Evolutionary conservation across 2,797 vertebrate species (phyloP).

Genomic region (Anguilla anguilla): DNA sequence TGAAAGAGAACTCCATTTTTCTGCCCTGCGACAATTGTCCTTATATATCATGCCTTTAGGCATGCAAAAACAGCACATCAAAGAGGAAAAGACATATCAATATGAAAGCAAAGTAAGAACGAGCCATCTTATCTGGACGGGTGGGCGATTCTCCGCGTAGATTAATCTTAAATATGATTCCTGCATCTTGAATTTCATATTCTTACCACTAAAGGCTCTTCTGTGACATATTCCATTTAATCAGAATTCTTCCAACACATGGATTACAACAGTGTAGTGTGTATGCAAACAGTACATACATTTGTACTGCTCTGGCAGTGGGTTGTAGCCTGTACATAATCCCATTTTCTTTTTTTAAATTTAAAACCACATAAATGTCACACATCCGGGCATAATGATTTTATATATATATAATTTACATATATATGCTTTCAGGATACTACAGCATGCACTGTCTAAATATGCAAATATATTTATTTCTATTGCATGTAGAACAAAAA

Average conservation of each 20-base stretch:
- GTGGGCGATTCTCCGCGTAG: background rate
- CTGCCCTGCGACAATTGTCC: background rate
- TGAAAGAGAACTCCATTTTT: background rate
- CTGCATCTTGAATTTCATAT: slow-evolving; percentile 16
- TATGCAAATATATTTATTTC: background rate
- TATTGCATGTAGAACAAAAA: slow-evolving; percentile 3
- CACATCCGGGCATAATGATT: background rate
- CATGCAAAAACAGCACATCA: slow-evolving; percentile 1
- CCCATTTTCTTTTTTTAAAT: background rate
- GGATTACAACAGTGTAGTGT: background rate
- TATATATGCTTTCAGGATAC: background rate
- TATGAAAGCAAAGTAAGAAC: slow-evolving; percentile 6
- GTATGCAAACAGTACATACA: slow-evolving; percentile 6
- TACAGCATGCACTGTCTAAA: slow-evolving; percentile 11
- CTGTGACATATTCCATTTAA: slow-evolving; percentile 5
- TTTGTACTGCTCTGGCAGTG: background rate
- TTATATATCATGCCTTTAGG: background rate
- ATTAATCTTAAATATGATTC: background rate
- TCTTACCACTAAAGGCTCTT: background rate
- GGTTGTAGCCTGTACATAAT: background rate
- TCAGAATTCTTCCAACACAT: background rate
- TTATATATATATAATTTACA: background rate
- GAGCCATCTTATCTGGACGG: background rate
- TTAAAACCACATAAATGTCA: background rate
- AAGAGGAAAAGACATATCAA: slow-evolving; percentile 7